A percentile compares a stretch with the other conserved stretches of the same genome.
These are phyloP conservation scores for Xestia rhomboidea DNA, from an alignment of 2,888 invertebrate species.

Conservation along the genomic window DNA sequence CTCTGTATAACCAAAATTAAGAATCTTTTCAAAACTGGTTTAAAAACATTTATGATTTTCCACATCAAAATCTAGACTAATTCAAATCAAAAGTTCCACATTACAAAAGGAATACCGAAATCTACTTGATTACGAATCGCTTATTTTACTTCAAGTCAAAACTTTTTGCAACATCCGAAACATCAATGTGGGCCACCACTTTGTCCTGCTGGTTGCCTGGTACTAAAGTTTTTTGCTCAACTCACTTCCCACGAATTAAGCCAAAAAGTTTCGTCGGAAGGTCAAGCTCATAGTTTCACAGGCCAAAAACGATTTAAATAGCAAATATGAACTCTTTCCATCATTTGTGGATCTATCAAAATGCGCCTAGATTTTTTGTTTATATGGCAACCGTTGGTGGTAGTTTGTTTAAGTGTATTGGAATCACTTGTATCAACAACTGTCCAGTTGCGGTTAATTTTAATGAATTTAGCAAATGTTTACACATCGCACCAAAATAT, in stretches of 20 bases:
- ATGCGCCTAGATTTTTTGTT: neutral
- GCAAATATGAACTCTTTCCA: conserved; percentile 20
- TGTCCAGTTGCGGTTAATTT: conserved; percentile 14
- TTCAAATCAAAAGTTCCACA: neutral
- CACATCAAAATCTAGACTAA: neutral
- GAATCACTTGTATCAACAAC: conserved; percentile 22
- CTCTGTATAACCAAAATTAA: neutral
- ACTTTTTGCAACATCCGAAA: conserved; percentile 34
- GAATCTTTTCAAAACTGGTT: neutral
- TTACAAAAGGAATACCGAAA: conserved; percentile 5
- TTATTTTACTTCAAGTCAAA: conserved; percentile 10
- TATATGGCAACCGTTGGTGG: neutral
- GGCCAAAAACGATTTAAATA: conserved; percentile 34
- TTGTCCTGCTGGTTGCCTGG: conserved; percentile 9
- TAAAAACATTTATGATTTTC: neutral
- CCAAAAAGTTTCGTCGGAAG: conserved; percentile 55
- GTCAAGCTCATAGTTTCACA: conserved; percentile 40
- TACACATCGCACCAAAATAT: conserved; percentile 18
- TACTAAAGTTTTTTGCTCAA: conserved; percentile 24
- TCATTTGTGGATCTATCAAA: conserved; percentile 6
- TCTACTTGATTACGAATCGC: neutral
- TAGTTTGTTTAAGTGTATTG: neutral
- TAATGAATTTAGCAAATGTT: conserved; percentile 29
- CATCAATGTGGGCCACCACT: conserved; percentile 19
- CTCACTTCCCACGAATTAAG: conserved; percentile 55